These are phyloP conservation scores for Pangasius macronema DNA, from an alignment of 2,797 vertebrate species.

Conservation along the genomic window DNA sequence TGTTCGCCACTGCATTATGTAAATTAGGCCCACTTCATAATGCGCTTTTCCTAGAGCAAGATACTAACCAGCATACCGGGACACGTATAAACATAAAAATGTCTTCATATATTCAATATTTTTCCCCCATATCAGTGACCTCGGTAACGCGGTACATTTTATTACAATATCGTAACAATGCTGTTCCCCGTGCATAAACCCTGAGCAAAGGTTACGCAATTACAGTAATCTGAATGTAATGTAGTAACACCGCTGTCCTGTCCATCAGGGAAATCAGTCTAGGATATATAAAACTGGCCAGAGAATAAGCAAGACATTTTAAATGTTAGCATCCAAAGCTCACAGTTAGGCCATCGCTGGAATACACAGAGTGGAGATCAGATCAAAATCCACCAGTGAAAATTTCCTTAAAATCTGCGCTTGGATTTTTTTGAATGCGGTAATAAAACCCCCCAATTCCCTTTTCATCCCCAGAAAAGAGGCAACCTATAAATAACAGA, in stretches of 20 bases:
- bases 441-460: neutral
- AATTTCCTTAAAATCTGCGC: neutral
- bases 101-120: neutral
- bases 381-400: neutral
- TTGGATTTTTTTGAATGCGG: neutral
- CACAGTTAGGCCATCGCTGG: neutral
- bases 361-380: neutral
- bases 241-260: neutral
- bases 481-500: conserved; percentile 26
- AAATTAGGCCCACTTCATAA: neutral
- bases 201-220: neutral
- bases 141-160: neutral
- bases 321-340: neutral
- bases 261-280: neutral
- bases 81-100: neutral
- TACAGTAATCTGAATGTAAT: neutral
- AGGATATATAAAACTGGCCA: neutral
- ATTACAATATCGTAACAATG: neutral
- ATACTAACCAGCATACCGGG: no score
- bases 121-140: neutral
- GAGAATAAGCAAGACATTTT: neutral
- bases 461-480: conserved; percentile 40
- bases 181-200: neutral
- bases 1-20: neutral
- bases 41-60: neutral